Conservation (phyloP, 2,113 vertebrate species). For the Pheucticus melanocephalus region DNA sequence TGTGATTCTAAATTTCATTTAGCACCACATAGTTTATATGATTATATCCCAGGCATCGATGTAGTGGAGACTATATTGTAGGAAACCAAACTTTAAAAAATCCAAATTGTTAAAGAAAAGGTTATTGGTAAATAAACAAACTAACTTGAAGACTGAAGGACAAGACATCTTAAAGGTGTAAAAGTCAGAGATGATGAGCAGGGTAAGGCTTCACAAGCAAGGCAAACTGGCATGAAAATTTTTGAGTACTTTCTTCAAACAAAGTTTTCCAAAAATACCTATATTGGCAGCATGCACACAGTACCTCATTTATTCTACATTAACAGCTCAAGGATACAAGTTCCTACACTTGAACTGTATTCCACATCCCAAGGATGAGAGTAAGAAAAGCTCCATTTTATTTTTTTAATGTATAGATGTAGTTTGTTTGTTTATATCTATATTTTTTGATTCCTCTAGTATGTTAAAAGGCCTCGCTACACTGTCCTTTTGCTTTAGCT, state of each 20-base stretch:
- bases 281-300: background rate
- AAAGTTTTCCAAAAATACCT: background rate
- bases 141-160: background rate
- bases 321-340: background rate
- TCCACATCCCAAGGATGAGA: background rate
- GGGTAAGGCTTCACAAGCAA: background rate
- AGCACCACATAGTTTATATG: background rate
- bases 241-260: background rate
- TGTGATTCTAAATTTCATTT: background rate
- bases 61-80: background rate
- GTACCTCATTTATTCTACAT: background rate
- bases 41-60: background rate
- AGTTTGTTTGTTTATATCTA: background rate
- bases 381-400: background rate
- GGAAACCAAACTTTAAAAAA: background rate
- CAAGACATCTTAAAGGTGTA: background rate
- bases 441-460: background rate
- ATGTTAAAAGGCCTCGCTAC: background rate
- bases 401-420: background rate
- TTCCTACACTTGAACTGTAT: background rate
- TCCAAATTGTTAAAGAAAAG: background rate
- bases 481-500: background rate
- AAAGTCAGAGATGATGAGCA: background rate
- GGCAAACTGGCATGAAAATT: background rate
- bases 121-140: background rate